Evolutionary conservation across 2,113 vertebrate genomes (phyloP), one percentile per base, ranked within the genome.

Genomic region (Jacana jacana): DNA sequence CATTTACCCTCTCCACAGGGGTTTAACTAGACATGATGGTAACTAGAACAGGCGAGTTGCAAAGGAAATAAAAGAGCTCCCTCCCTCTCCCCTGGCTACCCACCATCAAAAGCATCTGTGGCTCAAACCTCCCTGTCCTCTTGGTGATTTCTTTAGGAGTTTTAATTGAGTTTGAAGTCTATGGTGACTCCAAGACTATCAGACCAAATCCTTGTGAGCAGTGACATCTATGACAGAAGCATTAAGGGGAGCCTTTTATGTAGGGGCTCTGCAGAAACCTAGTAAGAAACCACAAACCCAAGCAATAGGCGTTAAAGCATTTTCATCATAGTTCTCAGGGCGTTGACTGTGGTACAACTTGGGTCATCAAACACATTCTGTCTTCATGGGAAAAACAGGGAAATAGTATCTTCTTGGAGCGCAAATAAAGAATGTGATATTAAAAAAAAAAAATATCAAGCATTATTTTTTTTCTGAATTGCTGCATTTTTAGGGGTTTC

Each of bases 81-180:
- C 24, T 84, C 24, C 70, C 7, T 60, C 7, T 78, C 17, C 25
- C 24, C 23, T 39, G 25, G 22, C 33, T 93, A 22, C 54, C 52
- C 30, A 16, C 22, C 8, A 1, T 51, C 63, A 65, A 54, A 89
- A 70, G 13, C 55, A 88, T 28, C 71, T 40, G 49, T 20, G 48
- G 49, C 42, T 89, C 18, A 49, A 51, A 35, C 25, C 77, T 90
- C 22, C n/a, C 40, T 64, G 1, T 51, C 39, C 55, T 78, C 22
- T 19, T 28, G 68, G 68, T 46, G 60, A 44, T 64, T 88, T 89
- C 48, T 55, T 54, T 4, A 1, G 58, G 33, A 87, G 70, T 69
- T 95, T 81, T 84, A 61, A 72, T 46, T 73, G 64, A 81, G n/a
- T 92, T 76, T 69, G 52, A 87, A 81, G 35, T 46, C 30, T 8